These are phyloP conservation scores for Epizoanthus ramosus DNA, from an alignment of 92 coral and sea anemone species.

Conservation along the genomic window DNA sequence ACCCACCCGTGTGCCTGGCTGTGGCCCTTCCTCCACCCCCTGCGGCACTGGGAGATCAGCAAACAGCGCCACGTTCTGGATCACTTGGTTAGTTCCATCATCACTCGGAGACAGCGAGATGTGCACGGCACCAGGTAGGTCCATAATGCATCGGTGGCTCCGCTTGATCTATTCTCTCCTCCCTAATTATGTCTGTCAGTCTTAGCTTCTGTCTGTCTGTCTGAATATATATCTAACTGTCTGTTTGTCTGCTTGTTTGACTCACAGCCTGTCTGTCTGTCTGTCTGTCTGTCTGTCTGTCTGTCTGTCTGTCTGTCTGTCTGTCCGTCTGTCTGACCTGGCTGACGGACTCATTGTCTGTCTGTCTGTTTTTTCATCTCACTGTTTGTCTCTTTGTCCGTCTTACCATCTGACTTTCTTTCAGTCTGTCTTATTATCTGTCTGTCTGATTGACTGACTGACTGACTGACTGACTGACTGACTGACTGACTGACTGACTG, in stretches of 20 bases:
- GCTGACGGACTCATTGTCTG: not conserved
- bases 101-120: slow-evolving; percentile 26
- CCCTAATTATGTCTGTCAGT: not conserved
- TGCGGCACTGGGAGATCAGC: slow-evolving; percentile 19
- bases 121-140: slow-evolving; percentile 27
- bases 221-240: not conserved
- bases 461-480: not conserved
- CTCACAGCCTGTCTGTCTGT: no score
- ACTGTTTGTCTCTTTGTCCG: no score
- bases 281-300: not conserved
- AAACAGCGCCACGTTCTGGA: slow-evolving; percentile 23
- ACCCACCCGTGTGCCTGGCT: slow-evolving; percentile 30
- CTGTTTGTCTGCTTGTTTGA: no score
- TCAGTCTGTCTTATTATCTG: not conserved
- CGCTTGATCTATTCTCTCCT: not conserved
- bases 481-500: no score
- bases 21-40: slow-evolving; percentile 41
- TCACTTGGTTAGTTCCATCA: slow-evolving; percentile 28
- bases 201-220: not conserved
- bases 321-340: no score
- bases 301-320: not conserved
- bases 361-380: not conserved
- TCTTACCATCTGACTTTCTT: no score
- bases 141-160: not conserved
- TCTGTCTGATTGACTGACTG: no score